Base-by-base conservation (phyloP, 2,888 invertebrate species). In the Calephelis perditalis region DNA sequence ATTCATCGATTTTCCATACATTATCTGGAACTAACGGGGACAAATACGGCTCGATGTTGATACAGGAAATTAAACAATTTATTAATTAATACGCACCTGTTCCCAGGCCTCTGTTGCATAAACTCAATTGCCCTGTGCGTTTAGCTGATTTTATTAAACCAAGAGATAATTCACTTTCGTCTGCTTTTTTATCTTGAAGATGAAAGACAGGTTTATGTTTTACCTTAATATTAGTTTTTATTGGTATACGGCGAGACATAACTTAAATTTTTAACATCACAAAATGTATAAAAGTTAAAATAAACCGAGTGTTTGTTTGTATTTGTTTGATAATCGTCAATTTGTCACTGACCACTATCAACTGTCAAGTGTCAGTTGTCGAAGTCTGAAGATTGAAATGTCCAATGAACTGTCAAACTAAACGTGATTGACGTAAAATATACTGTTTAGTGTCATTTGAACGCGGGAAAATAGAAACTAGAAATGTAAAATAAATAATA, bases 71-170 rank as follows among this genome's bases (percentile, higher is more conserved):
- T 15, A n/a, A 59, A n/a, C 9, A 59, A 44, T 40, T 12, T 8
- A 57, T n/a, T 36, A 58, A 58, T 40, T 26, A 46, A 37, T 56
- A 71, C 78, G 78, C 84, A 96, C 97, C 95, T 83, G 93, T 91
- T 57, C 93, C 92, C 68, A 97, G 84, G 70, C 94, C 96, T 76
- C 92, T 93, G 67, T 94, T 94, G 62, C 95, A 93, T 70, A 98
- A 91, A 89, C 95, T 96, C 52, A 98, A 86, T 69, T 94, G 93
- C 26, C 98, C 97, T 66, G 95, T 94, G 75, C 94, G 94, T 73
- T 96, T 93, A 5, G 97, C 96, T 67, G 94, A 93, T 83, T 96
- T 95, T 62, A 98, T 92, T 71, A 96, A 82, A 58, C 93, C 93
- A 61, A 92, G 91, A 43, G 96, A 93, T 65, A 97, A 79, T 76